Base-by-base conservation (phyloP, 2,113 vertebrate species). In the Stercorarius parasiticus region DNA sequence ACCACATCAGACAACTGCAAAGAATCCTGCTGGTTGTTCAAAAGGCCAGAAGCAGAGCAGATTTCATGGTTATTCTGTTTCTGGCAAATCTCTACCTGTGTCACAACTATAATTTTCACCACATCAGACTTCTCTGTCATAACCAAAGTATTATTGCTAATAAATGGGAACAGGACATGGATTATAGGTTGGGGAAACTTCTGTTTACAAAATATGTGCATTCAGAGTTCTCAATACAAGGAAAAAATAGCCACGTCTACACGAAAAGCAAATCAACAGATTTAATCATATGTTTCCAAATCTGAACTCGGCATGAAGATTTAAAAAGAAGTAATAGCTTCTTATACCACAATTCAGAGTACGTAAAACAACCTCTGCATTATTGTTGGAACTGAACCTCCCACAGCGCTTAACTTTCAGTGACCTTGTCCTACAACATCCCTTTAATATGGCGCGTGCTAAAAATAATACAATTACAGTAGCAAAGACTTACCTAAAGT, bases 211-310 rank as follows among this genome's bases (percentile, higher is more conserved):
- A 94, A 96, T 42, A 94, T 27, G 43, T 69, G 58, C 56, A 47
- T 86, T 94, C 76, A 90, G 86, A 82, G 82, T 50, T 94, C 85
- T 95, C 71, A 82, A 80, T 86, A 78, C 38, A 88, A 94, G 61
- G 90, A 30, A 66, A 82, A 97, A 95, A 85, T 86, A 78, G 71
- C 93, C 82, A 92, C 95, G 94, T 88, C 71, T 92, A 87, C 87
- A 90, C 19, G 29, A 96, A 94, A 96, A 95, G 82, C 91, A 91
- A 85, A 97, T 95, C 0, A 1, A 93, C 76, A 94, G 85, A 80
- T 97, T 97, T 97, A 98, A 98, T 98, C 23, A 95, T 90, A 92
- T 15, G 93, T 94, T 97, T 97, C 96, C 78, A 92, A 93, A 95
- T 52, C 78, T 95, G 83, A 86, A 86, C 59, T 43, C 17, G 1